Evolutionary conservation across 1,140 invertebrate species (phyloP), one percentile per base, ranked within the genome.

Genomic region (Ruditapes philippinarum): DNA sequence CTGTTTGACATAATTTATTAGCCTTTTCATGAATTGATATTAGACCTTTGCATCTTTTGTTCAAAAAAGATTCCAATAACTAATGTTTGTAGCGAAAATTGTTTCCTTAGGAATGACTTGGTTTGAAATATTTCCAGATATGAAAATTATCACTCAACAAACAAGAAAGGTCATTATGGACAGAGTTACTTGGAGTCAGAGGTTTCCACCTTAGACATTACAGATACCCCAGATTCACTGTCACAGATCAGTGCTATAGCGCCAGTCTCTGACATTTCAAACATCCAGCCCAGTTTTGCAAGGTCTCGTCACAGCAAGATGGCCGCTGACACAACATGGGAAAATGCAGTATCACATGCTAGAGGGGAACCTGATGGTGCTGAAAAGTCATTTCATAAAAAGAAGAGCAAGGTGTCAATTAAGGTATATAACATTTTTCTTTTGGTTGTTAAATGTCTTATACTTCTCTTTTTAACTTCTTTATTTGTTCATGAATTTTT

Each of bases 301-400:
- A 84, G 78, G 25, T 90, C 89, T 38, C 92, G 91, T 49, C 80
- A 90, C 28, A 85, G 91, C 9, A 91, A 88, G 70, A 54, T 79
- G 14, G 78, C 81, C 38, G 68, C 88, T 42, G 93, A 95, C 86
- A 90, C 91, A 14, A 95, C 94, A 0, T 93, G 92, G 91, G 94
- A 95, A 76, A 91, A 92, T 57, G 95, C 95, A 38, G 94, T 95
- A 19, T 85, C 93, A 22, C 90, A 90, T 49, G 94, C 94, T 14
- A 90, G 94, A 88, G 94, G 95, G n/a, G 89, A 94, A 60, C 94
- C 94, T 17, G 94, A 95, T 92, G 95, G 94, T 22, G 94, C 94
- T 25, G 94, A 95, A 51, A 94, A 90, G 78, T 93, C 92, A 74
- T 93, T 92, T 54, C 65, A 91, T 83, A 87, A 90, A 57, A 93